These are phyloP conservation scores for Reinhardtius hippoglossoides DNA, from an alignment of 2,113 vertebrate genomes.

Conservation along the genomic window DNA sequence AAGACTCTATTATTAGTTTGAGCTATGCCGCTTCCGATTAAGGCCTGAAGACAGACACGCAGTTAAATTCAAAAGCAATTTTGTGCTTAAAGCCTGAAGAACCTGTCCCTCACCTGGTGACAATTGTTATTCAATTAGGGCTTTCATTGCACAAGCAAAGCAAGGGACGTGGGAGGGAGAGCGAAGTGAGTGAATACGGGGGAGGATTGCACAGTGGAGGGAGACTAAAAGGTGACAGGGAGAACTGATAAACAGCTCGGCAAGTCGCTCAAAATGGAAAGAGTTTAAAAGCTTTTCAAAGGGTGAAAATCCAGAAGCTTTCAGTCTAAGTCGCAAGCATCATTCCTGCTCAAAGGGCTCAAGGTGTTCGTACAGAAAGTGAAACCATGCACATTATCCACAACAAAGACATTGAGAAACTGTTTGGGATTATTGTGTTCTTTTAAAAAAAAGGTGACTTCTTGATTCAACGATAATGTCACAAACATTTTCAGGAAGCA, in stretches of 20 bases:
- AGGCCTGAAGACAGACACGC: slow-evolving; percentile 55
- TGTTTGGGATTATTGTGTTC: slow-evolving; percentile 20
- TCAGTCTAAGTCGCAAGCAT: slow-evolving; percentile 3
- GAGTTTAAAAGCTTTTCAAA: slow-evolving; percentile 32
- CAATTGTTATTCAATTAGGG: slow-evolving; percentile 69
- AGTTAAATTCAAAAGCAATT: slow-evolving; percentile 50
- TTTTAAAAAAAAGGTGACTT: slow-evolving; percentile 25
- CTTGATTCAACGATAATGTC: slow-evolving; percentile 38
- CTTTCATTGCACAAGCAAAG: slow-evolving; percentile 46
- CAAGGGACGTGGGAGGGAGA: slow-evolving; percentile 27
- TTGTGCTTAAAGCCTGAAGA: slow-evolving; percentile 55
- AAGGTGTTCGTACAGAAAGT: not conserved
- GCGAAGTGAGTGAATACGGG: slow-evolving; percentile 9
- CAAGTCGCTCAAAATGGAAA: slow-evolving; percentile 21
- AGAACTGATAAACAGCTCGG: slow-evolving; percentile 35
- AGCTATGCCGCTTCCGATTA: slow-evolving; percentile 54
- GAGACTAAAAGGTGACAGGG: slow-evolving; percentile 14
- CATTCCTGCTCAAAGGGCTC: slow-evolving; percentile 4
- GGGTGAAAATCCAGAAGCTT: slow-evolving; percentile 21
- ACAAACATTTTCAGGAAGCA: slow-evolving; percentile 14
- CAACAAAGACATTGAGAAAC: not conserved
- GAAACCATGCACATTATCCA: not conserved
- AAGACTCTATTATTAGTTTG: slow-evolving; percentile 30
- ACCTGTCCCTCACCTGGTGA: slow-evolving; percentile 45
- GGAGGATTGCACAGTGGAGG: slow-evolving; percentile 16